Percentiles rank a stretch among this genome's conserved stretches.
These are phyloP conservation scores for Cetoscarus ocellatus DNA, from an alignment of 2,797 vertebrate genomes.

Conservation along the genomic window DNA sequence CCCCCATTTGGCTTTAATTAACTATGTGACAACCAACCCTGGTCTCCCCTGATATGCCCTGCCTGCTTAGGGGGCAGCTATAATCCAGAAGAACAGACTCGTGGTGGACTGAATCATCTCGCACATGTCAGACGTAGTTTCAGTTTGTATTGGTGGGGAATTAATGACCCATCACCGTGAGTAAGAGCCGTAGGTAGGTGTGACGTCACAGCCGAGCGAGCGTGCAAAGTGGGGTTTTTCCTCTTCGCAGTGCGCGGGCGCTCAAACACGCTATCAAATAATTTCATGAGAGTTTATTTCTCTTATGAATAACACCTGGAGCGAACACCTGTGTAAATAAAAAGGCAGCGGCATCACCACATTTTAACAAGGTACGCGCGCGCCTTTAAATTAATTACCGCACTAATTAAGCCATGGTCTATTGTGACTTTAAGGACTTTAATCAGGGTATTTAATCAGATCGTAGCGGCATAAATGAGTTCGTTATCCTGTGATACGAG, in stretches of 20 bases:
- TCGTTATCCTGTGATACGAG: neutral
- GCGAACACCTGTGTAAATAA: neutral
- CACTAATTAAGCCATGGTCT: neutral
- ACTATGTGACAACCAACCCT: no score
- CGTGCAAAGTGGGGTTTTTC: constrained; percentile 6
- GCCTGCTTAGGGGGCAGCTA: no score
- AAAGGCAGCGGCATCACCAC: neutral
- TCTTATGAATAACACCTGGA: fast-evolving
- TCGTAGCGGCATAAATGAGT: no score
- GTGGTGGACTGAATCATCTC: neutral
- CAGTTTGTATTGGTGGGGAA: no score
- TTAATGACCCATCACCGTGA: no score
- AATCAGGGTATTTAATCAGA: neutral
- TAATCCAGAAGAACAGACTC: no score
- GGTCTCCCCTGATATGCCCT: no score
- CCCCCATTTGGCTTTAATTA: no score
- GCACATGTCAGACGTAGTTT: no score
- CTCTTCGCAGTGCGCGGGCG: neutral
- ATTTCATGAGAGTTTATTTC: neutral
- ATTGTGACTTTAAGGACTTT: neutral
- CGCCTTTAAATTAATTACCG: neutral
- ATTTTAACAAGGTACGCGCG: neutral
- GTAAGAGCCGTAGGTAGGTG: neutral
- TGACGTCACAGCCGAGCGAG: constrained; percentile 17
- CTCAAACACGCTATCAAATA: no score